Conservation (phyloP, 1,140 invertebrate species). For the Pogonomyrmex barbatus region DNA sequence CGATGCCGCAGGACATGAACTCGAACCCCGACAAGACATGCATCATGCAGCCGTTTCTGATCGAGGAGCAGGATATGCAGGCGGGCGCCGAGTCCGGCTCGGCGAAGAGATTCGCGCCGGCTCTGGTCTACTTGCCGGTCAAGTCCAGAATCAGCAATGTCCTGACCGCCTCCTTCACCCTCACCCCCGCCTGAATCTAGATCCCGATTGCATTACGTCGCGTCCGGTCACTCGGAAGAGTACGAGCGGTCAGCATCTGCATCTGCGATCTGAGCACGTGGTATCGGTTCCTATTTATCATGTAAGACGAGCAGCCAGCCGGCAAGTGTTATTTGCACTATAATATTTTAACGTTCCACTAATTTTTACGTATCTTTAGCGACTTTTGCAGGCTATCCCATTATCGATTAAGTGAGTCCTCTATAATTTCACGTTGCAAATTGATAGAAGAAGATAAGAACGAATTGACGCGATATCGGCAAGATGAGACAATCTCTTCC, state of each 20-base stretch:
- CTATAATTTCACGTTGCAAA: conserved; percentile 11
- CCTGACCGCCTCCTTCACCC: conserved; percentile 95
- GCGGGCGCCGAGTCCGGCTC: conserved; percentile 76
- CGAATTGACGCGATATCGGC: not conserved
- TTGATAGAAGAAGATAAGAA: not conserved
- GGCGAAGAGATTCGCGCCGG: conserved; percentile 90
- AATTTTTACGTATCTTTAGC: conserved; percentile 43
- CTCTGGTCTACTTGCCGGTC: conserved; percentile 96
- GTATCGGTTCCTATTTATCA: conserved; percentile 81
- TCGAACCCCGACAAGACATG: conserved; percentile 83
- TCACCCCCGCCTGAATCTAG: conserved; percentile 92
- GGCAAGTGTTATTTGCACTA: conserved; percentile 65
- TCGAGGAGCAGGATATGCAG: conserved; percentile 88
- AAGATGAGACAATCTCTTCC: not conserved
- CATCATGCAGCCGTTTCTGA: conserved; percentile 95
- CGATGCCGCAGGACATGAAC: conserved; percentile 86
- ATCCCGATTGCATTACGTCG: not conserved
- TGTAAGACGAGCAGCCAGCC: conserved; percentile 59
- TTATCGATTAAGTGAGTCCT: conserved; percentile 27
- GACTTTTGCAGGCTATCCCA: conserved; percentile 28
- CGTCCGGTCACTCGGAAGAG: not conserved
- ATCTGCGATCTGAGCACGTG: conserved; percentile 78
- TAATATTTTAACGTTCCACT: conserved; percentile 46
- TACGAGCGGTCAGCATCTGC: conserved; percentile 38
- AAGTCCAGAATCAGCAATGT: conserved; percentile 92